Percentiles rank a stretch among this genome's conserved stretches.
Evolutionary conservation across 1,140 invertebrate species (phyloP).

Genomic region (Ips typographus): DNA sequence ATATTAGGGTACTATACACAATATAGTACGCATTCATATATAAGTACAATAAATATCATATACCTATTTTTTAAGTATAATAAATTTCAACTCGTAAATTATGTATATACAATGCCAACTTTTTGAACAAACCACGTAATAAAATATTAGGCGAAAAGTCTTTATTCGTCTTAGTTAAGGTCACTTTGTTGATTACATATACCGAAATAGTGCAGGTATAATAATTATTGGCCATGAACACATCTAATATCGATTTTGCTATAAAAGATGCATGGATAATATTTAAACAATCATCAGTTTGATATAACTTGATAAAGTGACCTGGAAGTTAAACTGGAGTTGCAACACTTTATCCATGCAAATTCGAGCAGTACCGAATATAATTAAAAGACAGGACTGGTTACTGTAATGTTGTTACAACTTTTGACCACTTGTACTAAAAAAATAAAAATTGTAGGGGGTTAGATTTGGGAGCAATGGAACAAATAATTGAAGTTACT

Average conservation of each 20-base stretch:
- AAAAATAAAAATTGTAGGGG: constrained; percentile 6
- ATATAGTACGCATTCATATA: background rate
- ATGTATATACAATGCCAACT: constrained; percentile 35
- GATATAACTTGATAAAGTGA: too few relatives aligned
- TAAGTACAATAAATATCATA: constrained; percentile 29
- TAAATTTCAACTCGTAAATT: background rate
- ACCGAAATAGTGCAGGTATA: constrained; percentile 18
- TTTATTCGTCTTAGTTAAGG: constrained; percentile 35
- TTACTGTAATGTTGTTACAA: too few relatives aligned
- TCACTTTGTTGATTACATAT: constrained; percentile 29
- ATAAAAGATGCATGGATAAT: too few relatives aligned
- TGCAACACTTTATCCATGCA: too few relatives aligned
- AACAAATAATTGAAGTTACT: constrained; percentile 11
- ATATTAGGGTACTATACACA: too few relatives aligned
- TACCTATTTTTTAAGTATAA: background rate
- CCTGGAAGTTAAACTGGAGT: too few relatives aligned
- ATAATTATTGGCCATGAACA: constrained; percentile 7
- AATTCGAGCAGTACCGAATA: too few relatives aligned
- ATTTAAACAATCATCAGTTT: too few relatives aligned
- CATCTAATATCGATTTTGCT: background rate
- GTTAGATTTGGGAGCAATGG: constrained; percentile 33
- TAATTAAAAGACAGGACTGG: too few relatives aligned
- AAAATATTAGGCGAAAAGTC: constrained; percentile 35
- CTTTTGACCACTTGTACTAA: too few relatives aligned
- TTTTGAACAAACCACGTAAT: constrained; percentile 21